These are phyloP conservation scores for Varecia variegata DNA, from an alignment of 2,797 vertebrate species.

Conservation along the genomic window DNA sequence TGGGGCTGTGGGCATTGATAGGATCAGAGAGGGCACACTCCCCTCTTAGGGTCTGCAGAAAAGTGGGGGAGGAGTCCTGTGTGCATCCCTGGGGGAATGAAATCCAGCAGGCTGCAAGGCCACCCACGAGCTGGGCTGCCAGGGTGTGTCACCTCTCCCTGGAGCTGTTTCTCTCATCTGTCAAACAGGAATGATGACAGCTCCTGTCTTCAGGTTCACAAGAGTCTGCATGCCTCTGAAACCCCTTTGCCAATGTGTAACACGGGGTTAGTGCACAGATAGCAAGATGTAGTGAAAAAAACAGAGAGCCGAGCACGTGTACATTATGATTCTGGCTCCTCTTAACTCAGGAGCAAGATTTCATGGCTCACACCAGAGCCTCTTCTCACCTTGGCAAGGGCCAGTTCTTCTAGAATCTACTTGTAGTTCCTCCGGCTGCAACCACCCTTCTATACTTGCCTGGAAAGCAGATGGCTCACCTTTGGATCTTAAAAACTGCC, in stretches of 20 bases:
- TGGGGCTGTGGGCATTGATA: too few species aligned
- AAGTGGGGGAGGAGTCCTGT: fast-evolving
- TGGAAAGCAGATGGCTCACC: not conserved
- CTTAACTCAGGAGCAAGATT: not conserved
- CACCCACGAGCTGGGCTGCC: fast-evolving
- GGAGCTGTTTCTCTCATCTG: not conserved
- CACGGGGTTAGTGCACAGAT: fast-evolving
- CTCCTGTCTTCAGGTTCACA: not conserved
- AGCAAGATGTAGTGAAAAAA: not conserved
- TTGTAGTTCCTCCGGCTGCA: not conserved
- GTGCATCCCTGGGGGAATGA: not conserved
- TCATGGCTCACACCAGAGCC: not conserved
- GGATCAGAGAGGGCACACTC: not conserved
- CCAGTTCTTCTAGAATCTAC: not conserved
- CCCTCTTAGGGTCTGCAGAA: not conserved
- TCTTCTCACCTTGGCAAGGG: not conserved
- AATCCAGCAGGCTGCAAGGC: slow-evolving; percentile 31
- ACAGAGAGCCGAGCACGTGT: not conserved
- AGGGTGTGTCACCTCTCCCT: not conserved
- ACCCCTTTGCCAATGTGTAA: not conserved
- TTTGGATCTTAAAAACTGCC: not conserved
- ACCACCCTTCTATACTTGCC: not conserved
- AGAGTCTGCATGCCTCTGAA: not conserved
- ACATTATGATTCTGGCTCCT: fast-evolving
- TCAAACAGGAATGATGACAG: not conserved